phyloP scores from a whole-genome alignment of 2,113 vertebrate genomes.

The Cercopithecus mona region DNA sequence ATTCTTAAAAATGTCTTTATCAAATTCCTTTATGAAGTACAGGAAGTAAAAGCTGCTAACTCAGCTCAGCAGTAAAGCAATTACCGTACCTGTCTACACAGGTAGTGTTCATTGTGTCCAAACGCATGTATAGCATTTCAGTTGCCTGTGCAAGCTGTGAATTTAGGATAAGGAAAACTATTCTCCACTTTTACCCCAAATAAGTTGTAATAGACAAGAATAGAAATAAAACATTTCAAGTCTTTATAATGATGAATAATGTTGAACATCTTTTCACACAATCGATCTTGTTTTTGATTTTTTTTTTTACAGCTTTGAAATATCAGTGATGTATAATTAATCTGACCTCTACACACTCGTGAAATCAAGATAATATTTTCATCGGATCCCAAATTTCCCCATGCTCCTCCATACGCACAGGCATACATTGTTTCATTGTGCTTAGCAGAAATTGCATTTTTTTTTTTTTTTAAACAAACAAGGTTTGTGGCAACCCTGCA shows the following conservation, averaged over 20 bases:
- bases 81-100: constrained; percentile 93
- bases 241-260: not conserved
- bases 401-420: not conserved
- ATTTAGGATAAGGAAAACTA: constrained; percentile 85
- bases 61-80: not conserved
- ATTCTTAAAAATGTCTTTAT: constrained; percentile 5
- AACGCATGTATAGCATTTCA: constrained; percentile 98
- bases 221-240: not conserved
- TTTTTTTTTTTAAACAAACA: not conserved
- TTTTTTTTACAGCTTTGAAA: not conserved
- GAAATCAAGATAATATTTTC: not conserved
- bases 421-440: not conserved
- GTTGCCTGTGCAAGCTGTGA: constrained; percentile 96
- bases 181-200: not conserved
- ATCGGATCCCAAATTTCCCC: not conserved
- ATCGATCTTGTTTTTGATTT: not conserved
- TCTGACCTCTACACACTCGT: not conserved
- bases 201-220: not conserved
- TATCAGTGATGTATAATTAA: not conserved
- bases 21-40: not conserved
- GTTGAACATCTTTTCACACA: not conserved
- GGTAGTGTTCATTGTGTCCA: constrained; percentile 97
- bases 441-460: no score
- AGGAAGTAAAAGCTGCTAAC: not conserved
- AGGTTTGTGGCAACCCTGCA: not conserved